Evolutionary conservation across 30 jellyfish, hydroid and myxozoan genomes (phyloP), one percentile per base, ranked within the genome.

Genomic region (Calvadosia cruxmelitensis): DNA sequence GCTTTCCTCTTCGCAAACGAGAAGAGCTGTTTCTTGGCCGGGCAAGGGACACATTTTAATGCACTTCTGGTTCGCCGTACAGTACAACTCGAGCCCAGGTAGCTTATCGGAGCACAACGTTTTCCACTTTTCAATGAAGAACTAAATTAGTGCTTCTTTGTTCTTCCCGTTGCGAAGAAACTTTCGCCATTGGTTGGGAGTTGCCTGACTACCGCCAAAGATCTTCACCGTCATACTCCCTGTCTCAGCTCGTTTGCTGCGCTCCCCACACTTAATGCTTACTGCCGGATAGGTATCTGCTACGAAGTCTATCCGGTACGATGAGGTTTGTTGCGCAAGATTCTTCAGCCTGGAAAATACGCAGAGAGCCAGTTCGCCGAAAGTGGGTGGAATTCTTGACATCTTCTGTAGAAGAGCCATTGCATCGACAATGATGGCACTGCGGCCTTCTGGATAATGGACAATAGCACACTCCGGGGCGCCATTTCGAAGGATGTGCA

Each of bases 371-470:
- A 67, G 52, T 25, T 67, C 80, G 1, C 89, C 81, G 61, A 77
- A 77, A 3, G 75, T 77, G 23, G 26, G 23, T 1, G 89, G 89
- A 27, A 77, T n/a, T 16, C 27, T 3, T 27, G 31, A 3, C 34
- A 68, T 12, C 35, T 80, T 67, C 42, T 77, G 89, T 65, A 77
- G n/a, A 26, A 77, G 31, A 0, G 75, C 89, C 89, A 77, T 77
- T n/a, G 70, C 89, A 67, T 66, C 76, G 31, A 77, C 27, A 33
- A 76, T 32, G 15, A 76, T 26, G n/a, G 79, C 86, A 26, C 70
- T 34, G n/a, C n/a, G n/a, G 31, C 35, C 42, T 3, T 3, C 63
- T 15, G 70, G 71, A 16, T 26, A 10, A 2, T 0, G 13, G 31
- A 42, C 71, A 27, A 64, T 66, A 26, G 31, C 1, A 0, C 62